Base-by-base conservation (phyloP, 2,888 invertebrate species). In the Metellina segmentata region DNA sequence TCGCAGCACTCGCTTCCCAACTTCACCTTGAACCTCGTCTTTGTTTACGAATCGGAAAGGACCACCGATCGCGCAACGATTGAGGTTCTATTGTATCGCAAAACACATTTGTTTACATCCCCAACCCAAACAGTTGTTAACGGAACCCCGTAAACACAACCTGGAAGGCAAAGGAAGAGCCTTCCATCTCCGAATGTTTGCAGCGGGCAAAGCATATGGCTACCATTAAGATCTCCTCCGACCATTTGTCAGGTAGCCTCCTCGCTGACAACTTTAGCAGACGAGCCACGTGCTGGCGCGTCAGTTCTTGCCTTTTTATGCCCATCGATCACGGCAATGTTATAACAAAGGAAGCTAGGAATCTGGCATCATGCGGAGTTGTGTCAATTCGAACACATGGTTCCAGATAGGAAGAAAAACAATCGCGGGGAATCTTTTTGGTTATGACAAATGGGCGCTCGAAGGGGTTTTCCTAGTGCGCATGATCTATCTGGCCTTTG, bases 221-320 rank as follows among this genome's bases (percentile, higher is more conserved):
- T 85, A 78, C 85, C 85, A 92, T 92, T 92, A 81, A 75, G 77
- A 34, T 19, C 51, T 78, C 85, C 34, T 11, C 51, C 61, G 49
- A 81, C 85, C 92, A 92, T 92, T 92, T 92, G 92, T 92, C 89
- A 92, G 92, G 92, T 92, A 89, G 89, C 48, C 81, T 51, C 78
- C 34, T 19, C 48, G 81, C 75, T 89, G 88, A 85, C 85, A 92
- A 85, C 61, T 82, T 52, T 74, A 72, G 81, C 74, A 69, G 69
- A 79, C 78, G 69, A 70, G 52, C 75, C 88, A 88, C 91, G 91
- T 91, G 91, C 91, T 34, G 20, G 71, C 48, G 51, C 49, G 61
- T 75, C 48, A 89, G 52, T 71, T 81, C 52, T 83, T 61, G 51
- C 82, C 74, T 49, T 82, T 83, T 88, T 83, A 79, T 79, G 52